phyloP scores from a whole-genome alignment of 2,113 vertebrate species.

The Saccopteryx leptura region DNA sequence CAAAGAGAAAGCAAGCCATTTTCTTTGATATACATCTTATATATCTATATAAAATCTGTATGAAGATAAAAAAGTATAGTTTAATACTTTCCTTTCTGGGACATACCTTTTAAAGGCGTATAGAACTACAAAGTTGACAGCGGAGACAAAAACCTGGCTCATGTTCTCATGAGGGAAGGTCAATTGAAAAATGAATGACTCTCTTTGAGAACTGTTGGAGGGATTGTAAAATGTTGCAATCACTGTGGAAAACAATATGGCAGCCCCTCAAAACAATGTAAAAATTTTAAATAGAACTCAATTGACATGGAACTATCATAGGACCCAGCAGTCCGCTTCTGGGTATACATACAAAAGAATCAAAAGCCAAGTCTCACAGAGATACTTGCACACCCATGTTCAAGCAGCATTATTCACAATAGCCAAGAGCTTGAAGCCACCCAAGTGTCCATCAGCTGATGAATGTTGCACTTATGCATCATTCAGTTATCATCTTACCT shows the following conservation, averaged over 20 bases:
- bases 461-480: not conserved
- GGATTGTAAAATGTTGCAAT: not conserved
- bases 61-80: not conserved
- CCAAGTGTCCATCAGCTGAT: not conserved
- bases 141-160: not conserved
- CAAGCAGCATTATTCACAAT: not conserved
- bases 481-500: not conserved
- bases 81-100: not conserved
- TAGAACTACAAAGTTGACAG: not conserved
- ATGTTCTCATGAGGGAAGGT: not conserved
- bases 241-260: not conserved
- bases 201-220: not conserved
- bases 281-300: not conserved
- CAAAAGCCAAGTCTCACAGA: not conserved
- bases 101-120: not conserved
- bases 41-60: not conserved
- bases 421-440: not conserved
- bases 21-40: not conserved
- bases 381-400: not conserved
- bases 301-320: not conserved
- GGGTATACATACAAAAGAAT: not conserved
- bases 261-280: not conserved
- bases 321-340: not conserved
- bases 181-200: not conserved
- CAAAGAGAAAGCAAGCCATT: not conserved